These are phyloP conservation scores for Limonius californicus DNA, from an alignment of 1,140 invertebrate species.

Conservation along the genomic window DNA sequence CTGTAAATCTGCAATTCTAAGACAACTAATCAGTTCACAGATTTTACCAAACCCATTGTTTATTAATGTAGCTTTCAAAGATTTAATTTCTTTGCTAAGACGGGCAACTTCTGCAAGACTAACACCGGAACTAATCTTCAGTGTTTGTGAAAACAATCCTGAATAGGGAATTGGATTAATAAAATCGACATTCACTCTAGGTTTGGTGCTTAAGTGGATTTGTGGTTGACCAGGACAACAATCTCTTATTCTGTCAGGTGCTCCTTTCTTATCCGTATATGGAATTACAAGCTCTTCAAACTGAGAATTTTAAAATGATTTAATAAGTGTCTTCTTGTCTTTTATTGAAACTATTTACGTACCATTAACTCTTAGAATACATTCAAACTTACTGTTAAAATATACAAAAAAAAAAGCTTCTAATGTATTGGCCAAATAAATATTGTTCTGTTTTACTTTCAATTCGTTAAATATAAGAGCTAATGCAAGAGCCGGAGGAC, in stretches of 20 bases:
- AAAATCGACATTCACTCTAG: slow-evolving; percentile 59
- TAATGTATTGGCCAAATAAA: slow-evolving; percentile 81
- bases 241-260: slow-evolving; percentile 81
- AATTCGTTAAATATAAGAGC: slow-evolving; percentile 86
- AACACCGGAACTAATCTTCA: slow-evolving; percentile 68
- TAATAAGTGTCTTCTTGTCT: too few relatives aligned
- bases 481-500: slow-evolving; percentile 71
- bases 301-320: too few relatives aligned
- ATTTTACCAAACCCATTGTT: not conserved
- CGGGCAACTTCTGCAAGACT: slow-evolving; percentile 59
- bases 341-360: too few relatives aligned
- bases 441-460: slow-evolving; percentile 66
- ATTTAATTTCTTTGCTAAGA: slow-evolving; percentile 59
- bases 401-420: too few relatives aligned
- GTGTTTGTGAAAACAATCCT: slow-evolving; percentile 64
- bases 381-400: too few relatives aligned
- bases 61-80: slow-evolving; percentile 60
- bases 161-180: slow-evolving; percentile 70
- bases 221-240: slow-evolving; percentile 88
- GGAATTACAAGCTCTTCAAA: slow-evolving; percentile 73
- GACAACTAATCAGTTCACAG: slow-evolving; percentile 52
- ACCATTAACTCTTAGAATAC: too few relatives aligned
- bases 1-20: slow-evolving; percentile 48
- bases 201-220: slow-evolving; percentile 64
- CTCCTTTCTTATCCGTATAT: slow-evolving; percentile 68